Base-by-base conservation (phyloP, 1,140 invertebrate genomes). In the Drosophila miranda region DNA sequence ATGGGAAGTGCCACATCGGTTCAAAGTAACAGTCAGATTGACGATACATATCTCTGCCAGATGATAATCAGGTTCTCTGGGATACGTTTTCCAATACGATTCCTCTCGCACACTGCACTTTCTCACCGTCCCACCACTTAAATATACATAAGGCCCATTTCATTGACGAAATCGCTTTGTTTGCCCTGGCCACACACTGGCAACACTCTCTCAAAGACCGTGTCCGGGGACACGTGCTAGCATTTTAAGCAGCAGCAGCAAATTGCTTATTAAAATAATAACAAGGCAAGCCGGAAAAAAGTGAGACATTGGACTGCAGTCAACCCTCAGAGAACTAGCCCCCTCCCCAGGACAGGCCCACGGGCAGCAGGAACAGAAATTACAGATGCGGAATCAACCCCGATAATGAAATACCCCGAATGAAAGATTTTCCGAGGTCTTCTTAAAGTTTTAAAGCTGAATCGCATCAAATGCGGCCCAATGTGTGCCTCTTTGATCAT, bases 201-300 rank as follows among this genome's bases (percentile, higher is more conserved):
- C 13, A 46, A 60, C 30, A 13, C 34, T 38, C 34, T 19, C 13
- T 7, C 14, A 14, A 34, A 61, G 30, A 16, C 21, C 60, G 30
- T 62, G 23, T 34, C 61, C 23, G 57, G 45, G 48, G 60, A 60
- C 79, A 83, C 79, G 80, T 83, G 79, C 56, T 73, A 73, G 66
- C 64, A 82, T 82, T 83, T 83, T 69, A 55, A 69, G 66, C 62
- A 70, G 55, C 73, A 62, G 56, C 72, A 59, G 53, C 41, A 45
- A 75, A 67, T 75, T 71, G 74, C 79, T 75, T 83, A 82, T 83
- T 82, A 83, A 75, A 83, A 78, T 82, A 83, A 83, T 83, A 82
- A 83, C 76, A 83, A 67, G 66, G 58, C 66, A 50, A 68, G 34
- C 23, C 46, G 58, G 23, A 38, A 61, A 78, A 57, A 73, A 78